phyloP scores from a whole-genome alignment of 2,797 vertebrate species.

The Hemibagrus guttatus region DNA sequence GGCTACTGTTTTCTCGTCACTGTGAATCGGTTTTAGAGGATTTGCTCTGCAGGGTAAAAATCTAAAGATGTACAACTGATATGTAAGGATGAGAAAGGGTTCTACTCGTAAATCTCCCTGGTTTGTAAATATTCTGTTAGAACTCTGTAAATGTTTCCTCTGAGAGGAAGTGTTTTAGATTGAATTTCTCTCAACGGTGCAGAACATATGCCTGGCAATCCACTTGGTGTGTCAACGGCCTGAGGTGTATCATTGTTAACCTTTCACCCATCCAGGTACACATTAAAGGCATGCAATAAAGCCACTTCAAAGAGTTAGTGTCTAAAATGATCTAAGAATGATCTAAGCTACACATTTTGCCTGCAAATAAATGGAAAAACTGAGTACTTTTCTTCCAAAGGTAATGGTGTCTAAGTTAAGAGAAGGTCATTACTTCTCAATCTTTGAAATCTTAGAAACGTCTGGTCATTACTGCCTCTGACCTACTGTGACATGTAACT shows the following conservation, averaged over 20 bases:
- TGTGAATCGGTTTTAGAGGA: background rate
- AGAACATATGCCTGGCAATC: background rate
- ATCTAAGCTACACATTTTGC: background rate
- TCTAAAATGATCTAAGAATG: background rate
- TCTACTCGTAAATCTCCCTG: background rate
- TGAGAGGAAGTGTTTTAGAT: background rate
- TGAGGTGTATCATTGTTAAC: background rate
- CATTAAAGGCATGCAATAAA: conserved; percentile 13
- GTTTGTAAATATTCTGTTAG: background rate
- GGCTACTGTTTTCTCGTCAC: background rate
- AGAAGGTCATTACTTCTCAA: background rate
- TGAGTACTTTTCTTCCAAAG: background rate
- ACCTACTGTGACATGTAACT: background rate
- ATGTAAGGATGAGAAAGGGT: background rate
- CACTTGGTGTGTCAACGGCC: background rate
- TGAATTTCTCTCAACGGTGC: background rate
- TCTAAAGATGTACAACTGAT: background rate
- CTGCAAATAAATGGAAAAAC: conserved; percentile 1
- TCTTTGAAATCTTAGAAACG: conserved; percentile 10
- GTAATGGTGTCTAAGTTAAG: background rate
- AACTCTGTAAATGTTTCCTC: background rate
- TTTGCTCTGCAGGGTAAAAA: background rate
- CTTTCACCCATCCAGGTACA: conserved; percentile 11
- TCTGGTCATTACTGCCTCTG: conserved; percentile 14
- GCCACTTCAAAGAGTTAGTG: background rate